Evolutionary conservation across 2,888 invertebrate species (phyloP).

Genomic region (Polietes domitor): DNA sequence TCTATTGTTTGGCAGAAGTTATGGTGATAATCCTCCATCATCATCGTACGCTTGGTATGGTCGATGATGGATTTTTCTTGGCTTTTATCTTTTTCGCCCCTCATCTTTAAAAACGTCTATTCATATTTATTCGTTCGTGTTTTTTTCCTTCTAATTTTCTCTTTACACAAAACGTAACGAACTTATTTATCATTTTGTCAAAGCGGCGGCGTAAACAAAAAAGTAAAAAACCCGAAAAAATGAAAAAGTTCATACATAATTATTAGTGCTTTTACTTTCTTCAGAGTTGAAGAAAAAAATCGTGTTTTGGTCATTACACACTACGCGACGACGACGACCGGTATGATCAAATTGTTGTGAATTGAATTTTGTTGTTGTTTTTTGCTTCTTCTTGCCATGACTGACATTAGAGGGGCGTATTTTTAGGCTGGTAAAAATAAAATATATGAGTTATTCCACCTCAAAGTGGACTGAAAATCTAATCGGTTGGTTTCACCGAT

Average conservation of each 20-base stretch:
- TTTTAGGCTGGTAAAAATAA: too few relatives aligned
- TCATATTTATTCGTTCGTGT: neutral
- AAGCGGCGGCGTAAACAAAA: constrained; percentile 9
- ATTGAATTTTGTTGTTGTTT: neutral
- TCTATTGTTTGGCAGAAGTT: too few relatives aligned
- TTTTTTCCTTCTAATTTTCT: neutral
- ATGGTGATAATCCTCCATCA: too few relatives aligned
- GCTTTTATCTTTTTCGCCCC: neutral
- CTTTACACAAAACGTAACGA: neutral
- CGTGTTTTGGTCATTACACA: constrained; percentile 52
- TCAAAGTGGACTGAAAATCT: too few relatives aligned
- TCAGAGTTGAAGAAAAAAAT: constrained; percentile 27
- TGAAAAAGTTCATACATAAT: constrained; percentile 36
- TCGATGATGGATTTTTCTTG: neutral
- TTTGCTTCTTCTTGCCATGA: neutral
- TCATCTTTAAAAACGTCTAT: neutral
- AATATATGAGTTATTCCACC: too few relatives aligned
- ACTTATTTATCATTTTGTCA: constrained; percentile 8
- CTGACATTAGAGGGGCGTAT: neutral
- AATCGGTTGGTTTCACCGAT: too few relatives aligned
- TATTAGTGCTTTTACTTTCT: constrained; percentile 53
- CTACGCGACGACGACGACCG: neutral
- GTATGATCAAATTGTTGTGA: constrained; percentile 2
- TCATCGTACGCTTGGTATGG: too few relatives aligned
- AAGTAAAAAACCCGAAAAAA: neutral